Evolutionary conservation across 2,797 vertebrate genomes (phyloP).

Genomic region (Lophotriccus pileatus): DNA sequence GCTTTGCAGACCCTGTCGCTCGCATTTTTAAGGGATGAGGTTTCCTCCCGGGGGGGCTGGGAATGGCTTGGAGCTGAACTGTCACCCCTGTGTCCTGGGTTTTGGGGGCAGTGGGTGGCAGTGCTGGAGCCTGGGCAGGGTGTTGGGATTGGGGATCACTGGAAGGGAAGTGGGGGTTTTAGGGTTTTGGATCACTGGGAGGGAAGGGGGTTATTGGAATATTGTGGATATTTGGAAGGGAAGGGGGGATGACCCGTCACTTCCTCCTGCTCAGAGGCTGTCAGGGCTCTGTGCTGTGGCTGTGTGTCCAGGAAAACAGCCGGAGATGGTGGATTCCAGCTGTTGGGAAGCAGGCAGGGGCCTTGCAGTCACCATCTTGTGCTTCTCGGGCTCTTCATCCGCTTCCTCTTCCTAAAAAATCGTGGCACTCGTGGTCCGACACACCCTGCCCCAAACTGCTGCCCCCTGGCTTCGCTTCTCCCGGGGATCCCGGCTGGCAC

Average conservation of each 20-base stretch:
- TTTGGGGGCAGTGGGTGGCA: fast-evolving
- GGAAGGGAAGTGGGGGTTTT: neutral
- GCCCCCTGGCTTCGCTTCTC: neutral
- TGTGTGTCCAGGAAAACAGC: neutral
- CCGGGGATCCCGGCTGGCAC: neutral
- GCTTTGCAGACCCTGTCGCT: neutral
- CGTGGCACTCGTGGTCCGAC: neutral
- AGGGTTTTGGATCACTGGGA: fast-evolving
- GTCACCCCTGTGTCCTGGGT: fast-evolving
- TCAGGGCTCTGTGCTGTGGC: neutral
- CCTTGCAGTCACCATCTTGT: neutral
- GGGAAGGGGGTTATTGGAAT: neutral
- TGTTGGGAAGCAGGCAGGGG: neutral
- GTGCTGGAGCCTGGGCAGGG: neutral
- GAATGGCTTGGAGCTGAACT: neutral
- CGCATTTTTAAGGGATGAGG: conserved; percentile 39
- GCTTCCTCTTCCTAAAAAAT: neutral
- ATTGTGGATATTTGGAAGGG: neutral
- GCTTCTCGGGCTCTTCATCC: fast-evolving
- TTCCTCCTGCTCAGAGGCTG: neutral
- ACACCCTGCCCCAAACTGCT: fast-evolving
- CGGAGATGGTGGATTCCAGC: fast-evolving
- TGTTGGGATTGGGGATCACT: fast-evolving
- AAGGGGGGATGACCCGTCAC: fast-evolving
- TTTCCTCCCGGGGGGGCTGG: neutral